Evolutionary conservation across 1,140 invertebrate species (phyloP), one percentile per base, ranked within the genome.

Genomic region (Hydropsyche tenuis): DNA sequence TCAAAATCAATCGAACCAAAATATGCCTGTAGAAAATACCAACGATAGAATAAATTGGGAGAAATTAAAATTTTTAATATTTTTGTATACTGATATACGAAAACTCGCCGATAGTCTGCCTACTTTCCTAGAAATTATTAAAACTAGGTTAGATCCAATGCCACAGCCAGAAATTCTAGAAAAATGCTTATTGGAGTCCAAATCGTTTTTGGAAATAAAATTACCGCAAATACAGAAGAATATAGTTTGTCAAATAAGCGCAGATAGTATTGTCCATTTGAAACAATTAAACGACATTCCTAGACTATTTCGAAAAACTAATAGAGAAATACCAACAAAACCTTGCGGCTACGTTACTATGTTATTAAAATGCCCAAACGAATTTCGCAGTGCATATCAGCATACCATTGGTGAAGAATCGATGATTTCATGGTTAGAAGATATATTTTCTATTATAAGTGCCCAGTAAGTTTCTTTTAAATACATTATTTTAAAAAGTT

Each of bases 211-310:
- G 51, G 71, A 80, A 74, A 80, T 81, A 22, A 82, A 84, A 64
- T 83, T 89, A 78, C 84, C 84, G 53, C 82, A 82, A 76, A 85
- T 90, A 42, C 89, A 86, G 65, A 82, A 87, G 65, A 82, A 85
- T 77, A 87, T 91, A 69, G 84, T 90, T 0, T 82, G 86, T 60
- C 87, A 88, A 82, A 79, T 91, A 7, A 85, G 85, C 76, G 81
- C 84, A 2, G 84, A 88, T 79, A 88, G 86, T 81, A 82, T 86
- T 69, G 79, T 82, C 27, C 86, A 89, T 72, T 84, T 92, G 72
- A 89, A 90, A 80, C 90, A 91, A 87, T 94, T 97, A 1, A 93
- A 89, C 77, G 95, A 98, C 80, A 94, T 98, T 85, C 96, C 96
- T 30, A 87, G 96, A 77, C 84, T 97, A 37, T 99, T 96, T 82